phyloP scores from a whole-genome alignment of 2,113 vertebrate species.

The Sebastes fasciatus region DNA sequence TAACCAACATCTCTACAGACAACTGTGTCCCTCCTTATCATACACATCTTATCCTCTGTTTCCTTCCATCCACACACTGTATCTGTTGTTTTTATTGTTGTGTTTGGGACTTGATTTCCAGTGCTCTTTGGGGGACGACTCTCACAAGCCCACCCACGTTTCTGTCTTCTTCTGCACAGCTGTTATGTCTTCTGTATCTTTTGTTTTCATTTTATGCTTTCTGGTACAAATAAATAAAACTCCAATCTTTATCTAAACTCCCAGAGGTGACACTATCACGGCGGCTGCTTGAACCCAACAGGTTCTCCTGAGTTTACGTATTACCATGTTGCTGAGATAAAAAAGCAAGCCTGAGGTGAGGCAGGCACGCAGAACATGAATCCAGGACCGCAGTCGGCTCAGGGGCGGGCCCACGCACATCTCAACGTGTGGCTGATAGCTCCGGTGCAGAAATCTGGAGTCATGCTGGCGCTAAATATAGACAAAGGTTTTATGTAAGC shows the following conservation, averaged over 20 bases:
- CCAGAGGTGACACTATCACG: not conserved
- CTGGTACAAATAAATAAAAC: conserved; percentile 12
- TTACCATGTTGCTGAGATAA: conserved; percentile 24
- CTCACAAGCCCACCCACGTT: conserved; percentile 10
- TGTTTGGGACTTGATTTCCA: conserved; percentile 6
- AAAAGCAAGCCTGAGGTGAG: conserved; percentile 36
- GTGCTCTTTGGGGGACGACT: conserved; percentile 16
- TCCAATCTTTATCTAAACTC: conserved; percentile 3
- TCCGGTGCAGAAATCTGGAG: conserved; percentile 83
- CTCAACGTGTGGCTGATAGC: conserved; percentile 84
- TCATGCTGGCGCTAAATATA: conserved; percentile 86
- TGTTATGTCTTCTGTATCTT: not conserved
- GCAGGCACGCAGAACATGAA: conserved; percentile 51
- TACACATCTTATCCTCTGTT: not conserved
- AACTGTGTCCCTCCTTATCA: not conserved
- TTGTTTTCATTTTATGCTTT: conserved; percentile 3
- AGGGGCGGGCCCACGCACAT: conserved; percentile 79
- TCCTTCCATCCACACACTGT: not conserved
- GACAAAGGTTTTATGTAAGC: conserved; percentile 86
- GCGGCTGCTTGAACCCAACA: conserved; percentile 15
- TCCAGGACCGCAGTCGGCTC: conserved; percentile 73
- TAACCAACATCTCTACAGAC: not conserved
- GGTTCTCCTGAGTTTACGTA: conserved; percentile 9
- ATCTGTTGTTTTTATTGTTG: not conserved
- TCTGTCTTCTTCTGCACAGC: conserved; percentile 12